Percentiles rank a stretch among this genome's conserved stretches.
Conservation (phyloP, 2,113 vertebrate species). For the Hirundichthys speculiger region DNA sequence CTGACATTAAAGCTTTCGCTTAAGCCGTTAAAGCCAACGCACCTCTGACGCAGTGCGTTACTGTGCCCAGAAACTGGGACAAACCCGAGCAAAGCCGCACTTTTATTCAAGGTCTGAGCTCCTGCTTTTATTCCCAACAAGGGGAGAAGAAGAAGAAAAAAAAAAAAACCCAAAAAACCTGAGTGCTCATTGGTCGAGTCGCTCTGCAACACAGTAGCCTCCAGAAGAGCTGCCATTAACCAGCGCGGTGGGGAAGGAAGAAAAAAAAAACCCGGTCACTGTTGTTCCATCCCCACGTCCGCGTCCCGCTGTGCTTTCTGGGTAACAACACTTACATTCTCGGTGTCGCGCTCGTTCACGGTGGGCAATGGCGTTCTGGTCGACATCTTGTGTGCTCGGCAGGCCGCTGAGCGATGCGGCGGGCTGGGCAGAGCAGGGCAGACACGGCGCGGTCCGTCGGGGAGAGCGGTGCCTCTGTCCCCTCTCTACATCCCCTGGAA, state of each 20-base stretch:
- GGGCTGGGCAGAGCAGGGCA: conserved; percentile 67
- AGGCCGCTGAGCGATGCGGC: conserved; percentile 75
- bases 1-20: conserved; percentile 16
- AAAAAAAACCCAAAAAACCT: neutral
- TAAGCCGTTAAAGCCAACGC: conserved; percentile 21
- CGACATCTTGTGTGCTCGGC: conserved; percentile 88
- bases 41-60: conserved; percentile 74
- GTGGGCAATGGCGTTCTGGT: conserved; percentile 95
- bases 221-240: conserved; percentile 49
- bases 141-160: neutral
- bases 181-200: conserved; percentile 46
- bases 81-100: conserved; percentile 26
- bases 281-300: neutral
- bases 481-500: conserved; percentile 74
- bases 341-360: conserved; percentile 93
- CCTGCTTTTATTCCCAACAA: conserved; percentile 32
- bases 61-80: conserved; percentile 14
- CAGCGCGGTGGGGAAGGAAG: neutral
- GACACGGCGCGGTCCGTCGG: no score
- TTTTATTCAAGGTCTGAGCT: conserved; percentile 36
- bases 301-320: conserved; percentile 37
- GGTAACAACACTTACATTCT: conserved; percentile 84
- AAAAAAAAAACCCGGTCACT: conserved; percentile 4
- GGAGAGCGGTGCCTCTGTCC: conserved; percentile 54
- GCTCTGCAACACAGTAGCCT: conserved; percentile 46